phyloP scores from a whole-genome alignment of 2,888 invertebrate species.

The Apodemia zela region DNA sequence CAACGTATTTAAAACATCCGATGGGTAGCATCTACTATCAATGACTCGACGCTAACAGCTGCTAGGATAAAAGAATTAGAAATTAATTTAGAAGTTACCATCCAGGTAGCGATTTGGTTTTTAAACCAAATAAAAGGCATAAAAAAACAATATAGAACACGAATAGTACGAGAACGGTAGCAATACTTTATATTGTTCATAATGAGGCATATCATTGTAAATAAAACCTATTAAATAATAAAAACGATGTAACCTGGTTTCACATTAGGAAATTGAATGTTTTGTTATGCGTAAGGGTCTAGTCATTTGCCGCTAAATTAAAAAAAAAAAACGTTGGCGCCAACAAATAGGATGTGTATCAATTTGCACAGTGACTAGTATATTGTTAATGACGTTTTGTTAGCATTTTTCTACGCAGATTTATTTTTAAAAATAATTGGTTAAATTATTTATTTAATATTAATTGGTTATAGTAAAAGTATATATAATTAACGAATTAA shows the following conservation, averaged over 20 bases:
- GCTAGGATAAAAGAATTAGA: slow-evolving; percentile 49
- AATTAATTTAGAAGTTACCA: slow-evolving; percentile 64
- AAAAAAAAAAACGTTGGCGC: slow-evolving; percentile 50
- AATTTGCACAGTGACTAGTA: slow-evolving; percentile 35
- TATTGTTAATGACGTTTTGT: slow-evolving; percentile 26
- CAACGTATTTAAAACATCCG: slow-evolving; percentile 1
- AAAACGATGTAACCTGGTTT: slow-evolving; percentile 40
- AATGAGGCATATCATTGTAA: slow-evolving; percentile 63
- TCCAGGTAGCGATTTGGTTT: slow-evolving; percentile 62
- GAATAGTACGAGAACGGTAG: slow-evolving; percentile 64
- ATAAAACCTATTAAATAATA: slow-evolving; percentile 42
- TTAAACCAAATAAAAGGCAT: slow-evolving; percentile 41
- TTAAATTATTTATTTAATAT: no score
- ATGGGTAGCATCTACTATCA: not conserved
- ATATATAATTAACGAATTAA: no score
- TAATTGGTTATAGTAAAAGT: no score
- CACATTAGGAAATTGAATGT: slow-evolving; percentile 48
- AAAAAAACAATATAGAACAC: slow-evolving; percentile 44
- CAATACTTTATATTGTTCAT: slow-evolving; percentile 61
- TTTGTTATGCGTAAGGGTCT: slow-evolving; percentile 10
- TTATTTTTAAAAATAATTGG: no score
- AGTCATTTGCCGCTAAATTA: slow-evolving; percentile 18
- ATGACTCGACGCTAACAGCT: slow-evolving; percentile 67
- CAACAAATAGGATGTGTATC: slow-evolving; percentile 35
- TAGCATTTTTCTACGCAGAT: no score